Evolutionary conservation across 1,140 invertebrate species (phyloP).

Genomic region (Drosophila bocqueti): DNA sequence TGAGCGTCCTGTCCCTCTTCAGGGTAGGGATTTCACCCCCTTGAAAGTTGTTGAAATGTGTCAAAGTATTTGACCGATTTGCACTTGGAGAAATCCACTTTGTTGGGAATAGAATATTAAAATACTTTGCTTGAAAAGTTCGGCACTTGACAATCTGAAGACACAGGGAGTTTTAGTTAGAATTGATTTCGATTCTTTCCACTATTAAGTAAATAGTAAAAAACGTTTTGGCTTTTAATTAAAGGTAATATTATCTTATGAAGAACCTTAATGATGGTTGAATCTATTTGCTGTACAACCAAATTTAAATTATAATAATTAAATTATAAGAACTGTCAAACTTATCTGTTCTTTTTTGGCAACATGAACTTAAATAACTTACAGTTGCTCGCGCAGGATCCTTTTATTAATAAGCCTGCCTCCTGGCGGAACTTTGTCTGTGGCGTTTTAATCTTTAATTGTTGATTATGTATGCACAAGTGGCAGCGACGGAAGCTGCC

Average conservation of each 20-base stretch:
- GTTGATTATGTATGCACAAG: slow-evolving; percentile 69
- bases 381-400: background rate
- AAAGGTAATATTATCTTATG: too few relatives aligned
- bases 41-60: slow-evolving; percentile 13
- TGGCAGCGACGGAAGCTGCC: slow-evolving; percentile 46
- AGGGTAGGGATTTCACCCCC: background rate
- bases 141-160: background rate
- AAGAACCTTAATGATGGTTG: too few relatives aligned
- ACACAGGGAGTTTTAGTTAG: background rate
- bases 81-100: slow-evolving; percentile 10
- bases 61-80: slow-evolving; percentile 21
- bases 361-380: background rate
- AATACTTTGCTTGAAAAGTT: background rate
- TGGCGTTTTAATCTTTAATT: slow-evolving; percentile 74
- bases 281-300: background rate
- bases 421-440: slow-evolving; percentile 44
- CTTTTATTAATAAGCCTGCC: slow-evolving; percentile 59
- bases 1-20: slow-evolving; percentile 15
- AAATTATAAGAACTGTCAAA: background rate
- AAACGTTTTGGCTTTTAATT: background rate
- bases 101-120: background rate
- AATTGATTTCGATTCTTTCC: background rate
- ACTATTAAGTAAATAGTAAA: too few relatives aligned
- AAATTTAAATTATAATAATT: background rate
- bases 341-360: background rate